These are phyloP conservation scores for Tringa solitaria DNA, from an alignment of 2,113 vertebrate species.

Conservation along the genomic window DNA sequence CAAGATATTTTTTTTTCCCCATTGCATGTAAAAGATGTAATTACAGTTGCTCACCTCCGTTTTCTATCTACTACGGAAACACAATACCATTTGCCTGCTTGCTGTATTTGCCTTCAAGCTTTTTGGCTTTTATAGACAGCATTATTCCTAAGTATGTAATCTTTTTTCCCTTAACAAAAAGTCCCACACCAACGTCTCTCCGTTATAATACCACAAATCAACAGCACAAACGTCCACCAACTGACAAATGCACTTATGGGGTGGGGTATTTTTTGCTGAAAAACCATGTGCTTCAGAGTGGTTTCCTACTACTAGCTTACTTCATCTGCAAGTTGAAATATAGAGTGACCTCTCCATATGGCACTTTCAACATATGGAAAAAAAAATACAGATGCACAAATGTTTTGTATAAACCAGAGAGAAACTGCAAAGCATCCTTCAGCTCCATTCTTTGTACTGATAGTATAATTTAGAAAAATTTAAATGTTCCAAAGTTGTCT, in stretches of 20 bases:
- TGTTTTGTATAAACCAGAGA: background rate
- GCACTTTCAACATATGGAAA: background rate
- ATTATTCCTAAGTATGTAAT: background rate
- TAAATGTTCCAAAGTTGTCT: background rate
- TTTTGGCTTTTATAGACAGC: background rate
- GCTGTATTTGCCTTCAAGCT: background rate
- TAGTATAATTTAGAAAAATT: background rate
- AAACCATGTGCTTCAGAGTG: background rate
- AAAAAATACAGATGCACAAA: slow-evolving; percentile 31
- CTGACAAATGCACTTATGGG: background rate
- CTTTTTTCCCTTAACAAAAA: background rate
- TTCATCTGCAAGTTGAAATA: slow-evolving; percentile 1
- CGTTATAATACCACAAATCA: background rate
- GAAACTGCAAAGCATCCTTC: background rate
- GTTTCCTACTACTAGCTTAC: background rate
- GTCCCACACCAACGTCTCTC: background rate
- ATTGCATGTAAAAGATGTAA: background rate
- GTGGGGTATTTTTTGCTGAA: background rate
- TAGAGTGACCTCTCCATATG: slow-evolving; percentile 22
- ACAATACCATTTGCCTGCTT: background rate
- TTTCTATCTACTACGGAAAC: background rate
- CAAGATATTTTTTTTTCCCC: background rate
- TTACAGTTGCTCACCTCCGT: background rate
- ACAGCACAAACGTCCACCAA: background rate
- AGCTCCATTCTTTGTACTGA: background rate